Evolutionary conservation across 2,888 invertebrate genomes (phyloP), one percentile per base, ranked within the genome.

Genomic region (Microctonus hyperodae): DNA sequence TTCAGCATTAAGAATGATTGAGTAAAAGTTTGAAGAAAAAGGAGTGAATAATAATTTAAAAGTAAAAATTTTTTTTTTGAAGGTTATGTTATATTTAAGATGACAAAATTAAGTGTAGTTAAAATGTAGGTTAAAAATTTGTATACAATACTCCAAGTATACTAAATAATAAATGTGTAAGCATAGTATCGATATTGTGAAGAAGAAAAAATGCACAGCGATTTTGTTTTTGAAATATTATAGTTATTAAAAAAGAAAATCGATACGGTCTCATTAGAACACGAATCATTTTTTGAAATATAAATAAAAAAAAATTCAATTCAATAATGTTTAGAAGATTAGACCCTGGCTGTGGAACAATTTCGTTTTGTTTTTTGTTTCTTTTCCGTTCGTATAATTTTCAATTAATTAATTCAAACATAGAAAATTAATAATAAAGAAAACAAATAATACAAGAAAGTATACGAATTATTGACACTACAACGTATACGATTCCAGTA

Each of bases 141-240:
- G 76, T 79, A 80, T 76, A 80, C 75, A 81, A 83, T 83, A 82
- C 79, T 82, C 81, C 72, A 77, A 80, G 76, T 81, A 81, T 81
- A 80, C 77, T 83, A 79, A n/a, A 79, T 76, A 75, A 67, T 80
- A 81, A 76, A 33, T 68, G 53, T 81, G 53, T 81, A 81, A 78
- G 78, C 57, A 65, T 64, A 63, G 69, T 65, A 50, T 37, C 25
- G 50, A 62, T 35, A 51, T 56, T 61, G 40, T 57, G 60, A 57
- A 69, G 65, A 69, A 56, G 59, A 58, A 57, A 62, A 44, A 60
- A 69, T 68, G 70, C 71, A 64, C 62, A 68, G 72, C 68, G 71
- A 66, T 67, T 62, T 65, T 65, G 44, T 65, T 70, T 57, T 40
- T 60, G 37, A 44, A 50, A 69, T 65, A 25, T 22, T 10, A n/a